Base-by-base conservation (phyloP, 2,797 vertebrate species). In the Dipus sagitta region DNA sequence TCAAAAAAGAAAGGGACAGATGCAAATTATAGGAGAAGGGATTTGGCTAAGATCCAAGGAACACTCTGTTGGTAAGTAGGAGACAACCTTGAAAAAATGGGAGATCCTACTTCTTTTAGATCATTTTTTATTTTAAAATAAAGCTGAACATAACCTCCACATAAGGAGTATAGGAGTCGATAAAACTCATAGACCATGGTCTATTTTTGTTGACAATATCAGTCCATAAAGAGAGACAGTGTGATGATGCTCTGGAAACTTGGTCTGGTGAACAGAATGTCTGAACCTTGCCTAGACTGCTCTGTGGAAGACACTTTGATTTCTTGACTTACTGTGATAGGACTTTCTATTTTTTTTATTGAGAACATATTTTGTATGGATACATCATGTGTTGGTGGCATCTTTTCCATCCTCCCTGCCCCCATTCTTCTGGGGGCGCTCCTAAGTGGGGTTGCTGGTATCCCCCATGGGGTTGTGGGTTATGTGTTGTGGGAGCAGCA, bases 141-240 rank as follows among this genome's bases (percentile, higher is more conserved):
- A 38, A 77, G 5, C 10, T 87, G n/a, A 71, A 58, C 14, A 38
- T 2, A 24, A 8, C 71, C 21, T 72, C 58, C 72, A 71, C 10
- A 18, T 20, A 54, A 47, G 58, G 52, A 88, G 68, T 11, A 0
- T 74, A 75, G 65, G 21, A 82, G 83, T 67, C 17, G 8, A 52
- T 47, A 54, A 88, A 80, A 80, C 6, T 88, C 38, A 62, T 26
- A 81, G 70, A 26, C 14, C 18, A 18, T 30, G 11, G 1, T 58
- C 80, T 74, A 10, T 74, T 88, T 88, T 88, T 78, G 17, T 28
- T n/a, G 76, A 78, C 74, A 32, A 62, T 70, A 8, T 68, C 23
- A 28, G 18, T 47, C 26, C 5, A 58, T 32, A 32, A 70, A 54
- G 47, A 67, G 30, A 87, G 32, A 75, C 1, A 70, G 30, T 52